phyloP scores from a whole-genome alignment of 2,113 vertebrate species.

The Notothenia rossii region DNA sequence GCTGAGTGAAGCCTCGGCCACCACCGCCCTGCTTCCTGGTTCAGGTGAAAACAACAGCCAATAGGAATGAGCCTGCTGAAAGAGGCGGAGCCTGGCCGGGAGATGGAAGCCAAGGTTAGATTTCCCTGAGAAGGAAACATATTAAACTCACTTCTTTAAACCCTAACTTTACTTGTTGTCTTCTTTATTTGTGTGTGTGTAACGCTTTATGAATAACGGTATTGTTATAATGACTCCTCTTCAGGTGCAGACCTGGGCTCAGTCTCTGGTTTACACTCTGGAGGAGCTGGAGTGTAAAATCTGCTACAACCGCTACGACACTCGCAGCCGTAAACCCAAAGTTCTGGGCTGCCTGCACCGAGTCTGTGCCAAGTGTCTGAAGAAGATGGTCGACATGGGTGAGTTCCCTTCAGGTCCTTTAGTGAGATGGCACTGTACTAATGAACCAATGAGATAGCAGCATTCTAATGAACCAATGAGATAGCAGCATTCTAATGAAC shows the following conservation, averaged over 20 bases:
- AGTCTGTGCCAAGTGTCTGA: conserved; percentile 88
- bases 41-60: conserved; percentile 11
- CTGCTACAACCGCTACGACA: conserved; percentile 89
- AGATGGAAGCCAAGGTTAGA: conserved; percentile 65
- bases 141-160: too few relatives aligned
- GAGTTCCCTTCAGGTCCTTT: conserved; percentile 37
- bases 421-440: too few relatives aligned
- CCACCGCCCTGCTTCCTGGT: not conserved
- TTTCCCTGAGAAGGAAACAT: not conserved
- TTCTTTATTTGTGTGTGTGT: too few relatives aligned
- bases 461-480: too few relatives aligned
- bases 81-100: conserved; percentile 50
- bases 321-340: conserved; percentile 84
- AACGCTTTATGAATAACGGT: too few relatives aligned
- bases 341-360: conserved; percentile 87
- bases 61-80: conserved; percentile 54
- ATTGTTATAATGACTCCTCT: not conserved
- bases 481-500: too few relatives aligned
- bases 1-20: conserved; percentile 16
- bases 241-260: conserved; percentile 71
- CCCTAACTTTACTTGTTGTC: too few relatives aligned
- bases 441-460: too few relatives aligned
- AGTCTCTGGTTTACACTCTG: conserved; percentile 66
- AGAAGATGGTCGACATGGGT: conserved; percentile 85
- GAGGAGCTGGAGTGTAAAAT: conserved; percentile 91